phyloP scores from a whole-genome alignment of 2,113 vertebrate species.

The Cynopterus brachyotis region DNA sequence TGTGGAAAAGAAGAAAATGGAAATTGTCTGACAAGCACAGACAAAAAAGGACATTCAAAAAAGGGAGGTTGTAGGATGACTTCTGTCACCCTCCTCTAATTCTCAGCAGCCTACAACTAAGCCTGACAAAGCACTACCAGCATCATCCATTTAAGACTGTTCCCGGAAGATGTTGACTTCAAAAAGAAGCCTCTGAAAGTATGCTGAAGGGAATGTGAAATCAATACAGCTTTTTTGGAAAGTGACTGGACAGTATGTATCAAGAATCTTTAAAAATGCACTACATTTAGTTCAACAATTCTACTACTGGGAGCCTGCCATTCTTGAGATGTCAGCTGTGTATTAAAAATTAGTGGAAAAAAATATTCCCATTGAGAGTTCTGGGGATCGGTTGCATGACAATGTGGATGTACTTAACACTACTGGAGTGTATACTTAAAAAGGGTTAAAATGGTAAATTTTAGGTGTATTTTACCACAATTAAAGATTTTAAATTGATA shows the following conservation, averaged over 20 bases:
- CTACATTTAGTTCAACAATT: not conserved
- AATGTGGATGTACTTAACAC: not conserved
- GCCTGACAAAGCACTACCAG: not conserved
- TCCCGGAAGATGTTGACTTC: constrained; percentile 18
- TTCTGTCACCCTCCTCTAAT: not conserved
- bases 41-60: constrained; percentile 53
- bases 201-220: not conserved
- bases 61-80: not conserved
- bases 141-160: constrained; percentile 1
- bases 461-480: not conserved
- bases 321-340: not conserved
- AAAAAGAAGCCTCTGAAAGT: constrained; percentile 17
- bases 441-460: not conserved
- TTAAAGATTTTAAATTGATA: not conserved
- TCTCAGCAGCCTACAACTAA: not conserved
- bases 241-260: not conserved
- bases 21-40: constrained; percentile 27
- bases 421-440: not conserved
- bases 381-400: not conserved
- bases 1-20: constrained; percentile 32
- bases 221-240: constrained; percentile 38
- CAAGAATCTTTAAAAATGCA: not conserved
- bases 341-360: not conserved
- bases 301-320: not conserved
- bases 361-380: not conserved